Evolutionary conservation across 1,140 invertebrate species (phyloP).

Genomic region (Bombus fervidus): DNA sequence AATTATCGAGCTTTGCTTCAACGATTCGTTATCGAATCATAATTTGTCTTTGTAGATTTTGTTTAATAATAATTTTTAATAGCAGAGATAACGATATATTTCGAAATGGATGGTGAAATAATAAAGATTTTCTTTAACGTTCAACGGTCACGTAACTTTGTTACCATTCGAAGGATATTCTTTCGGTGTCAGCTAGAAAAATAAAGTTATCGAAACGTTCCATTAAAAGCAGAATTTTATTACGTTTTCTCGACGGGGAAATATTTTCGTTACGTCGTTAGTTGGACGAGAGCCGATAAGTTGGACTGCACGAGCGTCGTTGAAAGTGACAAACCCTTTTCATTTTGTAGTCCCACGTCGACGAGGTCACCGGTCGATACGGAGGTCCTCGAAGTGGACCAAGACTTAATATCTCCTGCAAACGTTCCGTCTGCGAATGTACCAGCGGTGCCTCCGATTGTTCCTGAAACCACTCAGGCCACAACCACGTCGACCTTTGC

Average conservation of each 20-base stretch:
- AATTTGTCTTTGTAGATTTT: no score
- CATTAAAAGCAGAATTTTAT: conserved; percentile 12
- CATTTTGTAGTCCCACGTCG: conserved; percentile 68
- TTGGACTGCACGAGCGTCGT: conserved; percentile 2
- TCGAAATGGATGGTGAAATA: not conserved
- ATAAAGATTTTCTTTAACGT: not conserved
- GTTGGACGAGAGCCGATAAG: not conserved
- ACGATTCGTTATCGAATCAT: no score
- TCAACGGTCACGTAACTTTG: not conserved
- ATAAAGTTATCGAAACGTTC: conserved; percentile 13
- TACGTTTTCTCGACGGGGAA: not conserved
- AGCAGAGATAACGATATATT: not conserved
- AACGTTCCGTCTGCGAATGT: conserved; percentile 66
- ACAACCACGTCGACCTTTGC: conserved; percentile 74
- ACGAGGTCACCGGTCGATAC: conserved; percentile 68
- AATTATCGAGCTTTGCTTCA: not conserved
- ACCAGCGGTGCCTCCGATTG: conserved; percentile 68
- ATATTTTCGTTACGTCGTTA: conserved; percentile 36
- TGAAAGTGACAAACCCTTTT: conserved; percentile 48
- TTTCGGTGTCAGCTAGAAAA: not conserved
- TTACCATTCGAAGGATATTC: not conserved
- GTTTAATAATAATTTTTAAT: no score
- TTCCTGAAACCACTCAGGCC: conserved; percentile 74
- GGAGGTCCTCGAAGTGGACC: conserved; percentile 71
- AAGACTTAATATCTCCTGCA: conserved; percentile 63